These are phyloP conservation scores for Prunella strophiata DNA, from an alignment of 2,797 vertebrate genomes.

Conservation along the genomic window DNA sequence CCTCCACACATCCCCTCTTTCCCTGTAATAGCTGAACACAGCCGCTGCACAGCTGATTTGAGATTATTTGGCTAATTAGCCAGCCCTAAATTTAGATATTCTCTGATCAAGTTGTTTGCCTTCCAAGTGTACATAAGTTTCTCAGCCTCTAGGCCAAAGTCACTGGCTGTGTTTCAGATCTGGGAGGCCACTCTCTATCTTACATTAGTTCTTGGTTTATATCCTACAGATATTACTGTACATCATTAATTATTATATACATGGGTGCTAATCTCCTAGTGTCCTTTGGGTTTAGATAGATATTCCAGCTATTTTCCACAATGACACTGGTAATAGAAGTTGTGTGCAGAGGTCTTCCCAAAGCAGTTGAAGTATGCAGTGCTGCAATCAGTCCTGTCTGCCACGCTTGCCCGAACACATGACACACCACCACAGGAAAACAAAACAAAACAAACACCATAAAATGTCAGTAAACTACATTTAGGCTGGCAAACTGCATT, in stretches of 20 bases:
- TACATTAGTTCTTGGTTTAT: background rate
- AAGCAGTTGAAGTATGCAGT: background rate
- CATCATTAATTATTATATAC: background rate
- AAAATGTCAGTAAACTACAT: background rate
- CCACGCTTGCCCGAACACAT: accelerated
- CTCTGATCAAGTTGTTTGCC: background rate
- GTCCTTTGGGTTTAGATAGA: background rate
- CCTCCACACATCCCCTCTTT: background rate
- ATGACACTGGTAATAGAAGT: background rate
- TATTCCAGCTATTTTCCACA: background rate
- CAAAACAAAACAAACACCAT: background rate
- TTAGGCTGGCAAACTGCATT: background rate
- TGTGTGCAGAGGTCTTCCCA: background rate
- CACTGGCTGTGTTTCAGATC: background rate
- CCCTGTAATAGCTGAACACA: background rate
- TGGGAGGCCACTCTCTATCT: background rate
- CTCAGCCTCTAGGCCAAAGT: background rate
- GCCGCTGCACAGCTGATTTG: background rate
- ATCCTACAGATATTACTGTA: background rate
- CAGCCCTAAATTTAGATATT: background rate
- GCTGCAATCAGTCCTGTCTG: background rate
- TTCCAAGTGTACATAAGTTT: background rate
- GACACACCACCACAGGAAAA: background rate
- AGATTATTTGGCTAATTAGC: background rate
- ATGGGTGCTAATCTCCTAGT: background rate